Evolutionary conservation across 2,888 invertebrate genomes (phyloP).

Genomic region (Macaria notata): DNA sequence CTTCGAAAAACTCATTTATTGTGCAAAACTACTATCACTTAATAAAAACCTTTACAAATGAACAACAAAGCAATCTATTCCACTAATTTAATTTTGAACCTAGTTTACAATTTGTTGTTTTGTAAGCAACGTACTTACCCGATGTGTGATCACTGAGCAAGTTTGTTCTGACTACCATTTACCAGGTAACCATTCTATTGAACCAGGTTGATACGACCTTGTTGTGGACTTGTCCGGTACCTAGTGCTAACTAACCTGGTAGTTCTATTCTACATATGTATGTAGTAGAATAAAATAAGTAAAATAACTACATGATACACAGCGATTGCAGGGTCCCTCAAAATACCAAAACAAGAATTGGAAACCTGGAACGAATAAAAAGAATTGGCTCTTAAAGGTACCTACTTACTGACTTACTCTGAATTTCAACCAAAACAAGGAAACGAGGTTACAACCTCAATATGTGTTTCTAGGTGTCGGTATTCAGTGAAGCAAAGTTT

Average conservation of each 20-base stretch:
- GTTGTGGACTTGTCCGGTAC: conserved; percentile 31
- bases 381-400: no score
- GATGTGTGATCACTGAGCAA: conserved; percentile 23
- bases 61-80: conserved; percentile 3
- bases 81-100: conserved; percentile 18
- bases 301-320: no score
- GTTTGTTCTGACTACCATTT: conserved; percentile 42
- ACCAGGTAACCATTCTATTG: conserved; percentile 37
- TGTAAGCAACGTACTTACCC: conserved; percentile 20
- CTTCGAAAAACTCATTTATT: no score
- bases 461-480: conserved; percentile 76
- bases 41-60: no score
- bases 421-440: conserved; percentile 68
- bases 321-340: no score
- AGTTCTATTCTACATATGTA: no score
- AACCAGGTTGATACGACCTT: conserved; percentile 36
- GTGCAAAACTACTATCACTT: no score
- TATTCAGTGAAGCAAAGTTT: conserved; percentile 77
- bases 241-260: no score
- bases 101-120: conserved; percentile 21
- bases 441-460: conserved; percentile 75
- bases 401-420: neutral
- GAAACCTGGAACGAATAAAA: no score
- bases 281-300: no score
- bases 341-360: no score